Conservation (phyloP, 1,140 invertebrate genomes). For the Anastrepha ludens region DNA sequence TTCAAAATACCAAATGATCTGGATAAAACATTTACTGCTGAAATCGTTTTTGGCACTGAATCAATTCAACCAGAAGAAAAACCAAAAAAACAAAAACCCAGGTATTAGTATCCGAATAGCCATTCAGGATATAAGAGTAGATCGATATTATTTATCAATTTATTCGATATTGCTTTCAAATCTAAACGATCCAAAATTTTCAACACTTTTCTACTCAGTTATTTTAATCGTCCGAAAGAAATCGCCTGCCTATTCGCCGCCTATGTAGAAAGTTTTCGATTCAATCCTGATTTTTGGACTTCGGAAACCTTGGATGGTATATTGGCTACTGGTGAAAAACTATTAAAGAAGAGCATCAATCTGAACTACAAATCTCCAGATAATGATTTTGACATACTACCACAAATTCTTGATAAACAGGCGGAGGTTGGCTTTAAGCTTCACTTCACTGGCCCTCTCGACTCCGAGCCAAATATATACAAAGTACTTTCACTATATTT, state of each 20-base stretch:
- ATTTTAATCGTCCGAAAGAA: constrained; percentile 65
- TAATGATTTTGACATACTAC: constrained; percentile 68
- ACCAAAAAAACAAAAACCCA: constrained; percentile 37
- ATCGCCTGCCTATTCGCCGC: constrained; percentile 67
- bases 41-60: constrained; percentile 67
- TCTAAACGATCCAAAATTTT: neutral
- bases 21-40: constrained; percentile 66
- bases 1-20: constrained; percentile 69
- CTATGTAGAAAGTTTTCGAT: constrained; percentile 67
- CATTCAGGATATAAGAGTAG: neutral
- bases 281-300: constrained; percentile 71
- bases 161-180: neutral
- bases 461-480: constrained; percentile 69
- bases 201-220: constrained; percentile 10
- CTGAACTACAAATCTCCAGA: constrained; percentile 63
- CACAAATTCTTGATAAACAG: constrained; percentile 64
- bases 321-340: constrained; percentile 64
- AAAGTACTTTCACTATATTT: constrained; percentile 68
- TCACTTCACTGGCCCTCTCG: constrained; percentile 64
- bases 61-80: constrained; percentile 63
- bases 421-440: constrained; percentile 63
- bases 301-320: constrained; percentile 67
- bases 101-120: neutral
- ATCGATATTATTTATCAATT: too few relatives aligned
- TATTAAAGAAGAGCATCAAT: constrained; percentile 61